A percentile compares a stretch with the other conserved stretches of the same genome.
These are phyloP conservation scores for Plectrocnemia conspersa DNA, from an alignment of 1,140 invertebrate species.

Conservation along the genomic window DNA sequence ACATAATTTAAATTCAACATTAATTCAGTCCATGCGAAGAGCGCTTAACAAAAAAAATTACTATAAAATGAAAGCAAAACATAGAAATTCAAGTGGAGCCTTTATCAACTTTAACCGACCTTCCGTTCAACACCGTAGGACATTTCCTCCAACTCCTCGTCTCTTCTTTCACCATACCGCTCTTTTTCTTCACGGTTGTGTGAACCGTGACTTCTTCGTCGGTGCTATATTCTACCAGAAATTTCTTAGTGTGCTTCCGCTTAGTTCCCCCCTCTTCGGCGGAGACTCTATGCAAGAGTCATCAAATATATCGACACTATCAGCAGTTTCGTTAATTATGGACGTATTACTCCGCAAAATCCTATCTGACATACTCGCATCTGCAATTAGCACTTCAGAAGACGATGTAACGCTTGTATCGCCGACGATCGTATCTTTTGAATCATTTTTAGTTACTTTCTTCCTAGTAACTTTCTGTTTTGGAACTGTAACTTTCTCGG, in stretches of 20 bases:
- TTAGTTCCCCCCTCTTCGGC: constrained; percentile 7
- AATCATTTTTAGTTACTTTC: constrained; percentile 17
- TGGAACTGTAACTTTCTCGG: no score
- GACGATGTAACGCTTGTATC: constrained; percentile 5
- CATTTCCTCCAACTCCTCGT: constrained; percentile 29
- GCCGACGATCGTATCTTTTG: no score
- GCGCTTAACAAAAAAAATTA: no score
- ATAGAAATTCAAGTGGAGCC: no score
- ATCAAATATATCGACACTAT: constrained; percentile 28
- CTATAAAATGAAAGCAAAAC: no score
- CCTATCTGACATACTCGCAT: background rate
- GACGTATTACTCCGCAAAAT: constrained; percentile 1
- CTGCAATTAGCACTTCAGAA: background rate
- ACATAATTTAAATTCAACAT: no score
- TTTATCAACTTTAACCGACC: constrained; percentile 2
- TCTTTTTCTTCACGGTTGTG: constrained; percentile 30
- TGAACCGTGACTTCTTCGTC: constrained; percentile 33
- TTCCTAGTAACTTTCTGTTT: constrained; percentile 10
- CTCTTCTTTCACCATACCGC: constrained; percentile 9
- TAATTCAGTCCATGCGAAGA: no score
- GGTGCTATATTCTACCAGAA: constrained; percentile 29
- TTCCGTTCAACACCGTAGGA: constrained; percentile 28
- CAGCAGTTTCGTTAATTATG: constrained; percentile 8
- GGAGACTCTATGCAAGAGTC: constrained; percentile 29
- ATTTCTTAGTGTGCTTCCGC: constrained; percentile 29